Conservation (phyloP, 2,888 invertebrate species). For the Fragum whitleyi region DNA sequence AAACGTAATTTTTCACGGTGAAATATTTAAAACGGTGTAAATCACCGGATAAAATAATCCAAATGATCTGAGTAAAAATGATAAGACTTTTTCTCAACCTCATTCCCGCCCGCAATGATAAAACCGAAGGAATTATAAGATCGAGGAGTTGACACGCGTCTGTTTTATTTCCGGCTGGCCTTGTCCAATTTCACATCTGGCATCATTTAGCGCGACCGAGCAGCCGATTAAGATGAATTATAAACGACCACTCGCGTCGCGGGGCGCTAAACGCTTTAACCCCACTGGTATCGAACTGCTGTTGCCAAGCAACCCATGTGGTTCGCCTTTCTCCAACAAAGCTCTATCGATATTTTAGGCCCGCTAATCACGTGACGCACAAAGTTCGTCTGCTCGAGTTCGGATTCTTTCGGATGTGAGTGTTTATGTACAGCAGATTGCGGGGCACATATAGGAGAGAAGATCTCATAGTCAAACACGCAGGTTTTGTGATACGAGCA, state of each 20-base stretch:
- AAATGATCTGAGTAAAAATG: too few relatives aligned
- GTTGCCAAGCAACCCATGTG: slow-evolving; percentile 20
- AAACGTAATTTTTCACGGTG: too few relatives aligned
- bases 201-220: neutral
- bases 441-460: neutral
- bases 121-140: too few relatives aligned
- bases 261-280: neutral
- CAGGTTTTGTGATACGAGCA: too few relatives aligned
- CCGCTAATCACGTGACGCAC: slow-evolving; percentile 19
- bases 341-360: slow-evolving; percentile 10
- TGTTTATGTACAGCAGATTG: slow-evolving; percentile 1
- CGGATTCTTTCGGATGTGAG: slow-evolving; percentile 9
- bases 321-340: slow-evolving; percentile 14
- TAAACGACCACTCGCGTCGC: neutral
- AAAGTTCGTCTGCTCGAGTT: slow-evolving; percentile 9
- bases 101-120: too few relatives aligned
- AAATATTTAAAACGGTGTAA: too few relatives aligned
- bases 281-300: neutral
- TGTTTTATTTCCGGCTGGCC: neutral
- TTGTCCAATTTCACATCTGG: slow-evolving; percentile 1
- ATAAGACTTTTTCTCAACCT: too few relatives aligned
- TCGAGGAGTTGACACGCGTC: neutral
- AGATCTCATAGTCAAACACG: too few relatives aligned
- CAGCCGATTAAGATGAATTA: neutral
- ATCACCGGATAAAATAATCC: too few relatives aligned